Evolutionary conservation across 2,797 vertebrate species (phyloP).

Genomic region (Lepus townsendii): DNA sequence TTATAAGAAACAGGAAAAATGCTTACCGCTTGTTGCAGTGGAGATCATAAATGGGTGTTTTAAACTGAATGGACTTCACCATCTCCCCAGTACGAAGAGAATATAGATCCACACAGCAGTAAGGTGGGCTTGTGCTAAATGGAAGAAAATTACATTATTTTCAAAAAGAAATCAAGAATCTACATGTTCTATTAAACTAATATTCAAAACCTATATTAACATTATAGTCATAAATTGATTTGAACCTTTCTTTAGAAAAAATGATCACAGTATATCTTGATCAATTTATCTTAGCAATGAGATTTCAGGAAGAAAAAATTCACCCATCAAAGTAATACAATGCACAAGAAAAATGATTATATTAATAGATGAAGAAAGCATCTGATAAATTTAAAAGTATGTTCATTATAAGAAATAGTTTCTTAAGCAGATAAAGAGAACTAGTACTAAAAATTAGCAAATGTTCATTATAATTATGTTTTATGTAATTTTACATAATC

Average conservation of each 20-base stretch:
- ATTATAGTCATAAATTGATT: constrained; percentile 32
- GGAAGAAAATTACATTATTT: constrained; percentile 42
- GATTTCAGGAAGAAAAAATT: background rate
- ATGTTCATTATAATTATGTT: background rate
- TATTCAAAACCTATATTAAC: constrained; percentile 9
- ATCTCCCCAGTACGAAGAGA: constrained; percentile 97
- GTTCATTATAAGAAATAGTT: constrained; percentile 4
- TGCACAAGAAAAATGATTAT: constrained; percentile 21
- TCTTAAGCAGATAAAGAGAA: background rate
- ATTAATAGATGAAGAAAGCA: background rate
- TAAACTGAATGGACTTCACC: constrained; percentile 99
- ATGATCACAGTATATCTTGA: background rate
- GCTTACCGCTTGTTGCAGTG: constrained; percentile 97
- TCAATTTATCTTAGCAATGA: background rate
- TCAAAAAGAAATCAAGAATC: background rate
- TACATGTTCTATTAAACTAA: background rate
- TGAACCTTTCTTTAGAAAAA: background rate
- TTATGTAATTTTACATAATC: background rate
- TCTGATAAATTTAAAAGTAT: constrained; percentile 38
- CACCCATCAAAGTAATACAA: background rate
- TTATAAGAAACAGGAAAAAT: constrained; percentile 4
- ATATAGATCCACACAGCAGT: constrained; percentile 97
- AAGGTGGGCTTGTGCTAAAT: constrained; percentile 95
- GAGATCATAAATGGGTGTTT: constrained; percentile 98
- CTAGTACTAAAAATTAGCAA: constrained; percentile 32